Conservation (phyloP, 2,888 invertebrate genomes). For the Yponomeuta cagnagella region DNA sequence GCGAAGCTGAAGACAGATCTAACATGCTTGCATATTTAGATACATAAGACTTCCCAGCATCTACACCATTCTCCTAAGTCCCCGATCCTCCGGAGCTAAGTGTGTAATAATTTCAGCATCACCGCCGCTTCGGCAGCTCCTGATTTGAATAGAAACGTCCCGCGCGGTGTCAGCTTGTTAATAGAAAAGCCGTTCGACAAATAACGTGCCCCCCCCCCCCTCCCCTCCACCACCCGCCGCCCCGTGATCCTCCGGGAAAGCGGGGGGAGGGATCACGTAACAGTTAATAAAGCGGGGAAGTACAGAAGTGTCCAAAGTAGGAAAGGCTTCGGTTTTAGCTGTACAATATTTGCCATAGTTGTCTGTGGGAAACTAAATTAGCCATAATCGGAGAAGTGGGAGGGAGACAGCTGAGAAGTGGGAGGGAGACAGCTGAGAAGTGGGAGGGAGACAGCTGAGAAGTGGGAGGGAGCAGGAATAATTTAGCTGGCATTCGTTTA, state of each 20-base stretch:
- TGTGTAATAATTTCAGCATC: background rate
- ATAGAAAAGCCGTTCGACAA: slow-evolving; percentile 1
- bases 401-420: no score
- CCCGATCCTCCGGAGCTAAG: background rate
- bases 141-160: slow-evolving; percentile 1
- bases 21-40: no score
- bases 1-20: no score
- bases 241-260: background rate
- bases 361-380: no score
- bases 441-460: no score
- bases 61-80: background rate
- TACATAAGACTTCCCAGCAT: no score
- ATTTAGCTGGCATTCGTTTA: no score
- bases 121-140: background rate
- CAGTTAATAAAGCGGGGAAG: background rate
- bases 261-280: background rate
- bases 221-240: background rate
- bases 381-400: no score
- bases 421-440: no score
- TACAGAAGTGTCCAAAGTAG: background rate
- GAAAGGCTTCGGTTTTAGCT: no score
- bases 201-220: background rate
- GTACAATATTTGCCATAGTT: no score
- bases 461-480: no score
- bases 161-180: slow-evolving; percentile 2